These are phyloP conservation scores for Albula goreensis DNA, from an alignment of 2,113 vertebrate species.

Conservation along the genomic window DNA sequence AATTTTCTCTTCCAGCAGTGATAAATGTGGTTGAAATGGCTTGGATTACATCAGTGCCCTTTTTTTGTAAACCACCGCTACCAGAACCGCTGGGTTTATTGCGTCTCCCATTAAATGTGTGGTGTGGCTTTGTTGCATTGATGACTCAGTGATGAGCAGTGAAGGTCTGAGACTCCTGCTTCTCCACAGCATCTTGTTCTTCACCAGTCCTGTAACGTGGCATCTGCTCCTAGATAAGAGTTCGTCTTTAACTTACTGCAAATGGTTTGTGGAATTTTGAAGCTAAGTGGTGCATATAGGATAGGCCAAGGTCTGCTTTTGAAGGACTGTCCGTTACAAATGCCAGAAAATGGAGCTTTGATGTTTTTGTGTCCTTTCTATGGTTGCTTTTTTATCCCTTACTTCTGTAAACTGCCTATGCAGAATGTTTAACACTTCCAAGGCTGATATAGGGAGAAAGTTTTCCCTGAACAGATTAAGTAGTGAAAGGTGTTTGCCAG, in stretches of 20 bases:
- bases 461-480: not conserved
- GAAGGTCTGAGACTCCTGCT: not conserved
- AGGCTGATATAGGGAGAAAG: not conserved
- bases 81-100: not conserved
- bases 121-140: not conserved
- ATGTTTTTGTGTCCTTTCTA: not conserved
- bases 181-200: not conserved
- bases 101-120: not conserved
- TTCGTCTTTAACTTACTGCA: not conserved
- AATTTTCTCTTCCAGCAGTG: not conserved
- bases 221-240: not conserved
- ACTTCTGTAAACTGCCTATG: not conserved
- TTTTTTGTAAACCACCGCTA: not conserved
- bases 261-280: no score
- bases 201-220: not conserved
- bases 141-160: not conserved
- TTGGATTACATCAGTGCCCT: not conserved
- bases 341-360: not conserved
- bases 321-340: not conserved
- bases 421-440: not conserved
- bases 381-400: not conserved
- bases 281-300: not conserved
- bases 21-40: not conserved
- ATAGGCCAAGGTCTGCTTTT: not conserved
- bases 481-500: not conserved